Base-by-base conservation (phyloP, 53 echinoderm and acorn worm species). In the Arbacia lixula region DNA sequence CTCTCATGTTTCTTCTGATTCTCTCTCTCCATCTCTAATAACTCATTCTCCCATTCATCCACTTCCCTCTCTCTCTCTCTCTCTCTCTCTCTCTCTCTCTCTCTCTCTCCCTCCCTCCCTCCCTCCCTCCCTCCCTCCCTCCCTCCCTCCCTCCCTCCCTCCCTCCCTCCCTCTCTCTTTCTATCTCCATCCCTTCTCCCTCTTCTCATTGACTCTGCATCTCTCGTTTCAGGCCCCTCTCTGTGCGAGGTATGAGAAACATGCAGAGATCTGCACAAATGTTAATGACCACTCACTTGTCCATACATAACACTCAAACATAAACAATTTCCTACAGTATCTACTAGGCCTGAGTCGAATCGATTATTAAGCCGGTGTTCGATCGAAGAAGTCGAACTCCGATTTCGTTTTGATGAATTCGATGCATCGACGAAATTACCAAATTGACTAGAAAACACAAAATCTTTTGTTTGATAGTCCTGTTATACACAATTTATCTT, bases 141-240 rank as follows among this genome's bases (percentile, higher is more conserved):
- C n/a, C 67, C 39, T 21, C 5, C 12, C 14, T 38, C 67, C 6
- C 39, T 19, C 58, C 17, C 3, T 3, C 22, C 67, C 36, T 38
- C 9, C 6, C n/a, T 0, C 19, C 4, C 16, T 60, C 22, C 6
- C 28, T 53, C 55, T 32, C 6, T 26, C n/a, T n/a, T n/a, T n/a
- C n/a, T n/a, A n/a, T 73, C 73, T 49, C 73, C 28, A 3, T 60
- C 60, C 21, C 60, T 60, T 9, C 56, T 56, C 11, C 19, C 6
- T 56, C 12, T 1, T 56, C 19, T 20, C 1, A 25, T 56, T 20
- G 56, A 56, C n/a, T n/a, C n/a, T n/a, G n/a, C n/a, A n/a, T n/a
- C n/a, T n/a, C n/a, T n/a, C n/a, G n/a, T 62, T 11, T 62, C 11
- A 6, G 73, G 53, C 49, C 40, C 53, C 53, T 72, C 73, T 50